Evolutionary conservation across 1,140 invertebrate species (phyloP).

Genomic region (Meloidogyne floridensis): DNA sequence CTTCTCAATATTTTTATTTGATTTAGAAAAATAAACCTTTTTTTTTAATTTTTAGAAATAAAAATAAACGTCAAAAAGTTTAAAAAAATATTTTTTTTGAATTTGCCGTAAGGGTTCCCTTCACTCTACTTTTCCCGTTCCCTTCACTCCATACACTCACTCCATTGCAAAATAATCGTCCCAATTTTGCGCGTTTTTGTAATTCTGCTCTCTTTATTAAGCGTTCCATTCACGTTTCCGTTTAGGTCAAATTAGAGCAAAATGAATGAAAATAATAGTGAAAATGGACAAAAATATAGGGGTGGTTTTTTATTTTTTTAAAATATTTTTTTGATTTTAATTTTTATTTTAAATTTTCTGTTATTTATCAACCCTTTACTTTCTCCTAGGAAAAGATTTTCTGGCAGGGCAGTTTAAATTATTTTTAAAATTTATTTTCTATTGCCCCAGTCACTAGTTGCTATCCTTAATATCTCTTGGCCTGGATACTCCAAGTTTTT

Average conservation of each 20-base stretch:
- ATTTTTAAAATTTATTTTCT: too few species aligned
- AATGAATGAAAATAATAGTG: neutral
- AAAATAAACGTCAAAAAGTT: neutral
- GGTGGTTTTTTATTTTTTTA: neutral
- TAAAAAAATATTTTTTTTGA: neutral
- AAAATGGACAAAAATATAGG: neutral
- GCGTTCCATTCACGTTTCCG: conserved; percentile 5
- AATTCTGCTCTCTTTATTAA: neutral
- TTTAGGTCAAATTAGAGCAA: neutral
- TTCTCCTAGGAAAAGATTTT: too few species aligned
- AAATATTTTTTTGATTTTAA: too few species aligned
- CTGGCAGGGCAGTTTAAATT: too few species aligned
- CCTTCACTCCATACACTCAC: neutral
- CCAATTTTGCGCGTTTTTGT: neutral
- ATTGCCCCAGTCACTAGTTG: too few species aligned
- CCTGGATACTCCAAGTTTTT: too few species aligned
- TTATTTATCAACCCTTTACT: too few species aligned
- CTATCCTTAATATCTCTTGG: too few species aligned
- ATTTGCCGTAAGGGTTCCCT: neutral
- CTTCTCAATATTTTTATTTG: too few species aligned
- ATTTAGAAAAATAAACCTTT: too few species aligned
- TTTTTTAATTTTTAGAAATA: neutral
- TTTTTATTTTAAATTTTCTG: too few species aligned
- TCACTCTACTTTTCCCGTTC: neutral
- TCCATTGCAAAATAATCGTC: neutral